phyloP scores from a whole-genome alignment of 1,140 invertebrate genomes.

The Lasioglossum baleicum region DNA sequence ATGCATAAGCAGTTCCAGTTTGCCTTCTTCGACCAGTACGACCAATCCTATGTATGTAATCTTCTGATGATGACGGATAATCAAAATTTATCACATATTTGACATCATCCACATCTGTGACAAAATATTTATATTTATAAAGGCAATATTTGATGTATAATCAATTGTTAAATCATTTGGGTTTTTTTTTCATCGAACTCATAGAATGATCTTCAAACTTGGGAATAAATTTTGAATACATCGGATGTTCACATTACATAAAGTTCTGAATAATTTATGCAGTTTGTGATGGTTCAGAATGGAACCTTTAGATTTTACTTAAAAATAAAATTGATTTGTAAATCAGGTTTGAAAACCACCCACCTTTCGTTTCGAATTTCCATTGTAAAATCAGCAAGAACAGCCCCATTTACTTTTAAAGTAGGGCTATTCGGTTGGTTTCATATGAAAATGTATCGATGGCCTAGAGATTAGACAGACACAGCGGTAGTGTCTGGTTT shows the following conservation, averaged over 20 bases:
- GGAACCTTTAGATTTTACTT: constrained; percentile 24
- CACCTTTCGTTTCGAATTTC: constrained; percentile 70
- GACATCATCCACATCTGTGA: constrained; percentile 90
- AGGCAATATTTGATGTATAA: constrained; percentile 11
- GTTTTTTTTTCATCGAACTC: constrained; percentile 15
- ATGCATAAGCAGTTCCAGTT: constrained; percentile 90
- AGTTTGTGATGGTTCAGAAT: neutral
- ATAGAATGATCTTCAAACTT: constrained; percentile 49
- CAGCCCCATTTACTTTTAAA: constrained; percentile 67
- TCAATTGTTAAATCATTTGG: constrained; percentile 15
- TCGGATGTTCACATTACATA: constrained; percentile 7
- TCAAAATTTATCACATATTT: constrained; percentile 94
- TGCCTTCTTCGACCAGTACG: constrained; percentile 87
- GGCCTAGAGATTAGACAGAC: constrained; percentile 75
- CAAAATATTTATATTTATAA: constrained; percentile 52
- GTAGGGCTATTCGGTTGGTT: constrained; percentile 65
- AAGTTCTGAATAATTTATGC: neutral
- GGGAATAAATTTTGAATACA: constrained; percentile 25
- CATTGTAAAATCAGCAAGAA: constrained; percentile 70
- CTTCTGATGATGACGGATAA: constrained; percentile 90
- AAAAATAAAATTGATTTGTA: constrained; percentile 49
- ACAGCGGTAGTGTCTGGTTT: constrained; percentile 70
- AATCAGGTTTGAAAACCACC: constrained; percentile 63
- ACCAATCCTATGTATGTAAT: constrained; percentile 93
- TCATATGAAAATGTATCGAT: constrained; percentile 64